Evolutionary conservation across 2,888 invertebrate species (phyloP), one percentile per base, ranked within the genome.

Genomic region (Eledona agricola): DNA sequence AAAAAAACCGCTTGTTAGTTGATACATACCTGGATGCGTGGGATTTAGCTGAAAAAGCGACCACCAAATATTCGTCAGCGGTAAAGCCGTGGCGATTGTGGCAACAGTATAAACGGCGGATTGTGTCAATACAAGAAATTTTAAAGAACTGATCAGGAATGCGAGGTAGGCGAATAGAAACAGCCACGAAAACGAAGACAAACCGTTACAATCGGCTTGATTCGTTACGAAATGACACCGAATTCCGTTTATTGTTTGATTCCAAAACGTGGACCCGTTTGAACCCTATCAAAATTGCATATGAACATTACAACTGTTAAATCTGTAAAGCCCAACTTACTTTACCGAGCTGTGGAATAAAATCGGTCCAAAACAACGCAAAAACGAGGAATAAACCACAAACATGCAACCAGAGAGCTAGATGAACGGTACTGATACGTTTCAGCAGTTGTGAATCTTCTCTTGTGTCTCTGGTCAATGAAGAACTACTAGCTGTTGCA

Each of bases 31-130:
- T n/a, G n/a, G n/a, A n/a, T n/a, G n/a, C n/a, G n/a, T n/a, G n/a
- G n/a, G n/a, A n/a, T n/a, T n/a, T n/a, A n/a, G n/a, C 55, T 78
- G 77, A 61, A 81, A 81, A 32, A 82, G 66, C 31, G 82, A 80
- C 83, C 83, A 83, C 80, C 81, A 83, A 55, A 83, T 77, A 7
- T 80, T 81, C 19, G 80, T 77, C 4, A 83, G 59, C 1, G 83
- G 83, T 25, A 83, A 70, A 10, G 82, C 78, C 7, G 78, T 76
- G 9, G 81, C 79, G 46, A 79, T 75, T 17, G 79, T 73, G 7
- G 82, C 80, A 7, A 82, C 75, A 5, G 80, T 81, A 64, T 82
- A 81, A 3, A 83, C 82, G 4, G 82, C 81, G 16, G 82, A 82
- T 63, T 82, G 81, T 50, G 79, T 78, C 59, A 81, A 69, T 7